phyloP scores from a whole-genome alignment of 2,888 invertebrate genomes.

The Drosophila falleni region DNA sequence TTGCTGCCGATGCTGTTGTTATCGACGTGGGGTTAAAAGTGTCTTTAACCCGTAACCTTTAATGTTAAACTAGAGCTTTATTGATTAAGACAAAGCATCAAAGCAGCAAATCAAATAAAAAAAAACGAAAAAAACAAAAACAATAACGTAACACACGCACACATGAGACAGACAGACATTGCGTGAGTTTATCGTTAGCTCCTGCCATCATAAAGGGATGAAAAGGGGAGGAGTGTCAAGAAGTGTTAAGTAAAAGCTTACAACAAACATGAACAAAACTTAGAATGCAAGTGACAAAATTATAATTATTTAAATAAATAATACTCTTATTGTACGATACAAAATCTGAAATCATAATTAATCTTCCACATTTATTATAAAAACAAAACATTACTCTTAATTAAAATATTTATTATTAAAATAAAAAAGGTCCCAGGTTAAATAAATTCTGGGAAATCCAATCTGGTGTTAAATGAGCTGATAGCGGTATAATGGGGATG shows the following conservation, averaged over 20 bases:
- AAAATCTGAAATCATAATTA: too few relatives aligned
- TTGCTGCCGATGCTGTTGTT: background rate
- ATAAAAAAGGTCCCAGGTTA: background rate
- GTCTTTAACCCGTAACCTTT: conserved; percentile 53
- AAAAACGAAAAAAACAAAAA: background rate
- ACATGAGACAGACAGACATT: conserved; percentile 46
- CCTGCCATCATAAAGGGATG: background rate
- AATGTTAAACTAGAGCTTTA: conserved; percentile 45
- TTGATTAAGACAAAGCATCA: conserved; percentile 60
- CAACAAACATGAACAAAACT: conserved; percentile 12
- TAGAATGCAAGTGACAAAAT: conserved; percentile 30
- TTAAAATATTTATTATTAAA: too few relatives aligned
- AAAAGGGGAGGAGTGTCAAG: background rate
- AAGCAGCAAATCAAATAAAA: background rate
- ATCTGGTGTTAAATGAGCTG: background rate
- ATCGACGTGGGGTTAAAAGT: conserved; percentile 40
- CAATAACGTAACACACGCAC: conserved; percentile 30
- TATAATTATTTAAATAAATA: too few relatives aligned
- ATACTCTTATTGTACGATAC: too few relatives aligned
- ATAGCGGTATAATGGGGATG: background rate
- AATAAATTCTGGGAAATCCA: background rate
- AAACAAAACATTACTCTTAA: too few relatives aligned
- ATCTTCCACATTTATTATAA: too few relatives aligned
- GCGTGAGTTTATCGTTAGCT: conserved; percentile 56
- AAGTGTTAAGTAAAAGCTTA: conserved; percentile 10